A percentile compares a stretch with the other conserved stretches of the same genome.
phyloP scores from a whole-genome alignment of 2,113 vertebrate genomes.

The Xyrauchen texanus region DNA sequence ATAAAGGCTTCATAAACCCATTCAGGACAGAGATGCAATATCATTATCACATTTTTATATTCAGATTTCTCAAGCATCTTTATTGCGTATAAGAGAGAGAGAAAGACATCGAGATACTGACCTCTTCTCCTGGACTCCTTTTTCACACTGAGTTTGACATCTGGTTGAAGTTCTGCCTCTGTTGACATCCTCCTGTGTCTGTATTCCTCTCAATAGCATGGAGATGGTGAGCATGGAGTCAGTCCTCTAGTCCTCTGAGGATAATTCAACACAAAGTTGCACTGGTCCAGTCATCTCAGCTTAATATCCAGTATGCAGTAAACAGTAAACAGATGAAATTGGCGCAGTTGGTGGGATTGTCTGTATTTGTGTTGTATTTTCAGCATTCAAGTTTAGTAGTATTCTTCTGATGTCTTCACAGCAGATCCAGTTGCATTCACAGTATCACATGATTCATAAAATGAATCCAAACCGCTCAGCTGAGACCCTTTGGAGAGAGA shows the following conservation, averaged over 20 bases:
- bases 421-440: constrained; percentile 2
- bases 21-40: too few species aligned
- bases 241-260: constrained; percentile 51
- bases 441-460: constrained; percentile 9
- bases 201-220: constrained; percentile 61
- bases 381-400: too few species aligned
- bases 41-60: too few species aligned
- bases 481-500: constrained; percentile 32
- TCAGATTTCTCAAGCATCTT: too few species aligned
- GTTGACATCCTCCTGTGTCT: constrained; percentile 88
- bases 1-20: too few species aligned
- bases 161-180: constrained; percentile 97
- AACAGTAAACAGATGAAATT: neutral
- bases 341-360: neutral
- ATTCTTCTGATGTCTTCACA: neutral
- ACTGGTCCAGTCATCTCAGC: constrained; percentile 5
- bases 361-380: neutral
- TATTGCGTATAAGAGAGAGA: too few species aligned
- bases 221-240: constrained; percentile 67
- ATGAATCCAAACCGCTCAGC: constrained; percentile 13
- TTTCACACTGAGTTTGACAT: constrained; percentile 96
- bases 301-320: neutral
- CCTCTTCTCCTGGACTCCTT: constrained; percentile 98
- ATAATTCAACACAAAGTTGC: neutral
- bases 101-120: constrained; percentile 56